Conservation (phyloP, 2,113 vertebrate genomes). For the Conger conger region DNA sequence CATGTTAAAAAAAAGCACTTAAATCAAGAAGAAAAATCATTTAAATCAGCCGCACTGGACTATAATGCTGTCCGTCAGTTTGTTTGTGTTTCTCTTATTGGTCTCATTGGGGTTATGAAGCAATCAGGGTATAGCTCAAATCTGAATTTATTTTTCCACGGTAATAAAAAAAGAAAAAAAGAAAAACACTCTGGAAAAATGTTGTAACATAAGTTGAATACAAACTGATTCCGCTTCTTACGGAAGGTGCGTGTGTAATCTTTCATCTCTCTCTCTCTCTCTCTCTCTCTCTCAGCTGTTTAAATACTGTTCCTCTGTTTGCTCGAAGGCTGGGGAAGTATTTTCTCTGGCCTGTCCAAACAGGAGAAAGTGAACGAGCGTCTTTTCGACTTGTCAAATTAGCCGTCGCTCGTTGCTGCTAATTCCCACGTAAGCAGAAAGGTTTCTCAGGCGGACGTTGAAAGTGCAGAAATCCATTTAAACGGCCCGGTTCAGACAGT, state of each 20-base stretch:
- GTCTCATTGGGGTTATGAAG: background rate
- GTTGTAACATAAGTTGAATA: background rate
- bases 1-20: background rate
- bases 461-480: too few species aligned
- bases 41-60: background rate
- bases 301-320: constrained; percentile 79
- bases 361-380: constrained; percentile 80
- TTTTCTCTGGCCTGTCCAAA: constrained; percentile 81
- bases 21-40: background rate
- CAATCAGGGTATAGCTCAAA: background rate
- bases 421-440: constrained; percentile 86
- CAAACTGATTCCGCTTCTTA: background rate
- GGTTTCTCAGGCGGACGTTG: too few species aligned
- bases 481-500: too few species aligned
- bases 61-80: background rate
- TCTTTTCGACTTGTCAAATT: constrained; percentile 86
- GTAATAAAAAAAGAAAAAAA: too few species aligned
- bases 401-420: constrained; percentile 76
- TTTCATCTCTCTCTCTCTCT: constrained; percentile 10
- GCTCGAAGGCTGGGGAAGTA: constrained; percentile 80
- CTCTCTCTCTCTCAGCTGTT: constrained; percentile 26
- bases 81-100: background rate
- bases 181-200: background rate
- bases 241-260: background rate
- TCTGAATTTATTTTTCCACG: background rate